These are phyloP conservation scores for Thalassophryne amazonica DNA, from an alignment of 2,797 vertebrate genomes.

Conservation along the genomic window DNA sequence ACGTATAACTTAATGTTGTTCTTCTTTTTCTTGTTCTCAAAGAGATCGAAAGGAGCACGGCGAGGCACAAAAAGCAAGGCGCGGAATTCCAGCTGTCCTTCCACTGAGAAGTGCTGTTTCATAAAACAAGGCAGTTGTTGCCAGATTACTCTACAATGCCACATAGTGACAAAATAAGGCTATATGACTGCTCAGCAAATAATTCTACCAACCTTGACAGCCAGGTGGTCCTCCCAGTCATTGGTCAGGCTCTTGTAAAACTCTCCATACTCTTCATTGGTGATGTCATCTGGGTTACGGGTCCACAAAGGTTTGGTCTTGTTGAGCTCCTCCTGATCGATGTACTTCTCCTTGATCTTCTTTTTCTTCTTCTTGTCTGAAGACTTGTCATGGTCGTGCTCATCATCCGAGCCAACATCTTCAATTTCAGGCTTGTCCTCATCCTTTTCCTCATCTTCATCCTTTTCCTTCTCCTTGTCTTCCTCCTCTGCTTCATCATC, in stretches of 20 bases:
- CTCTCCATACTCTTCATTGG: conserved; percentile 90
- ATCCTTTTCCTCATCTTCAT: conserved; percentile 78
- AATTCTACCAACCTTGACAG: conserved; percentile 79
- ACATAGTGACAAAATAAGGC: too few species aligned
- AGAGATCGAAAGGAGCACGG: conserved; percentile 89
- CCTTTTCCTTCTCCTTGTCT: conserved; percentile 79
- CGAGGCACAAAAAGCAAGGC: conserved; percentile 91
- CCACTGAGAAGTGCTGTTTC: conserved; percentile 83
- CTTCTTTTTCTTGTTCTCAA: conserved; percentile 94
- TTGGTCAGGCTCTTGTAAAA: conserved; percentile 95
- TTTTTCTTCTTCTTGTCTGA: conserved; percentile 92
- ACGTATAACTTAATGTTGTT: conserved; percentile 94
- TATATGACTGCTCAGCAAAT: background rate
- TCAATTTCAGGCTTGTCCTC: conserved; percentile 92
- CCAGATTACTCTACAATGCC: background rate
- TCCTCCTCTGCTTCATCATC: conserved; percentile 89
- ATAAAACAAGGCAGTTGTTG: background rate
- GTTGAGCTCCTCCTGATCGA: conserved; percentile 90
- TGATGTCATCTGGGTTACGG: conserved; percentile 91
- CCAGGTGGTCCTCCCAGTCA: conserved; percentile 93
- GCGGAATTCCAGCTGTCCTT: conserved; percentile 91
- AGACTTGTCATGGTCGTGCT: conserved; percentile 86
- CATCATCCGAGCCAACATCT: conserved; percentile 81
- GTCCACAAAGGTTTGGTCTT: conserved; percentile 95
- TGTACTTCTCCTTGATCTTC: conserved; percentile 94